These are phyloP conservation scores for Perodicticus potto DNA, from an alignment of 2,797 vertebrate genomes.

Conservation along the genomic window DNA sequence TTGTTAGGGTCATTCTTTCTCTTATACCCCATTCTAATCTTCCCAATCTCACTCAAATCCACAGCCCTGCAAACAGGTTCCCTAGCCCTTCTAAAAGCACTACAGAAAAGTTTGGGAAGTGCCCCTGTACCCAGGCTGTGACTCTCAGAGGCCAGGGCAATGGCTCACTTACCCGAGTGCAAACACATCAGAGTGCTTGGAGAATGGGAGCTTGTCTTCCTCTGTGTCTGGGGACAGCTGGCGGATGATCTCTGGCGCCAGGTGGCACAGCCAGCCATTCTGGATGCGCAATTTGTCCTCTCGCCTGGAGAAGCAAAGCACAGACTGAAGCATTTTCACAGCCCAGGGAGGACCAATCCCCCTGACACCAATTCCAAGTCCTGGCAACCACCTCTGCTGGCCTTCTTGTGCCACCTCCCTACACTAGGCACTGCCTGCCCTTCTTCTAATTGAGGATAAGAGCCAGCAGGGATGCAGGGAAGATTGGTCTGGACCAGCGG, in stretches of 20 bases:
- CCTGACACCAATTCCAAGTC: too few species aligned
- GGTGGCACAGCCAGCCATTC: slow-evolving; percentile 98
- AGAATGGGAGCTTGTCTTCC: slow-evolving; percentile 99
- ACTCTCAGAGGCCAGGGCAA: not conserved
- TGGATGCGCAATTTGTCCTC: slow-evolving; percentile 98
- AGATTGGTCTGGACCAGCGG: not conserved
- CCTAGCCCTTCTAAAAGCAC: not conserved
- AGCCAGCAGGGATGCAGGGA: not conserved
- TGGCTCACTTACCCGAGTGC: slow-evolving; percentile 94
- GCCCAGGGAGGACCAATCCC: not conserved
- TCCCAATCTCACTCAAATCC: not conserved
- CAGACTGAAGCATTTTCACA: not conserved
- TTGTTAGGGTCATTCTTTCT: not conserved
- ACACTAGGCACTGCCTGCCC: not conserved
- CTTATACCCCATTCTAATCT: not conserved
- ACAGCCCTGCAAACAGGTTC: not conserved
- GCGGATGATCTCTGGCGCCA: slow-evolving; percentile 98
- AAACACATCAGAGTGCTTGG: slow-evolving; percentile 98
- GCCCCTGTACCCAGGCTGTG: not conserved
- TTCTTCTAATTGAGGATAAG: not conserved
- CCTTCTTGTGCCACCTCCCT: not conserved
- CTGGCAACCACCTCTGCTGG: not conserved
- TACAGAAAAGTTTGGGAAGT: accelerated
- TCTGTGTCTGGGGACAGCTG: slow-evolving; percentile 98
- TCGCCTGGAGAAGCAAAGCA: slow-evolving; percentile 86